These are phyloP conservation scores for Xestoiulus laeticollis DNA, from an alignment of 2,888 invertebrate species.

Conservation along the genomic window DNA sequence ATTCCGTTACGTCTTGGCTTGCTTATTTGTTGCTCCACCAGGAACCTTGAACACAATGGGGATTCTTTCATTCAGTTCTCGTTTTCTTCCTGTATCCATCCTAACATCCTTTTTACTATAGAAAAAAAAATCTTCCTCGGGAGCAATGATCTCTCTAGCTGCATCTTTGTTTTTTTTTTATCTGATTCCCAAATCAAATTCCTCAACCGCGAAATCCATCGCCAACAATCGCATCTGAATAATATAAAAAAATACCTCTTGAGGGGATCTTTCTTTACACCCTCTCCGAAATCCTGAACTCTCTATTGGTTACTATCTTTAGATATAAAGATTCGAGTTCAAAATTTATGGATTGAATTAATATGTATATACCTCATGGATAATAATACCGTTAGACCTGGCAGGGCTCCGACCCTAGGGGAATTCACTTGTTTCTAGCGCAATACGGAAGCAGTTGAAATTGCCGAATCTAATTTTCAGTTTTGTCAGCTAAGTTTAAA, in stretches of 20 bases:
- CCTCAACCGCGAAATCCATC: slow-evolving; percentile 37
- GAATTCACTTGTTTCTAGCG: not conserved
- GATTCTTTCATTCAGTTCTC: slow-evolving; percentile 13
- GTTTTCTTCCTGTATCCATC: not conserved
- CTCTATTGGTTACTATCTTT: not conserved
- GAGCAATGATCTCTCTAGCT: not conserved
- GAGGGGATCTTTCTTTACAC: not conserved
- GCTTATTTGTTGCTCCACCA: slow-evolving; percentile 23
- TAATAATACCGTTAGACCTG: slow-evolving; percentile 33
- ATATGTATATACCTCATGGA: not conserved
- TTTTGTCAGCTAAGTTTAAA: not conserved
- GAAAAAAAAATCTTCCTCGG: not conserved
- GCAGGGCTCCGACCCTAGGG: not conserved
- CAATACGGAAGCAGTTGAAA: slow-evolving; percentile 27
- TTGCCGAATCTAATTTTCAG: not conserved
- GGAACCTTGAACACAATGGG: slow-evolving; percentile 37
- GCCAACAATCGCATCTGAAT: slow-evolving; percentile 15
- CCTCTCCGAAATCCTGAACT: not conserved
- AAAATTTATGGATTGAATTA: slow-evolving; percentile 28
- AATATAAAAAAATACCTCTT: not conserved
- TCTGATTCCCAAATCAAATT: slow-evolving; percentile 14
- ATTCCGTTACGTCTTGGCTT: slow-evolving; percentile 15
- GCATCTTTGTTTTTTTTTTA: not conserved
- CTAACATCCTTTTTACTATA: not conserved
- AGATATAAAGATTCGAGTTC: slow-evolving; percentile 15